phyloP scores from a whole-genome alignment of 2,113 vertebrate species.

The Eulacestoma nigropectus region DNA sequence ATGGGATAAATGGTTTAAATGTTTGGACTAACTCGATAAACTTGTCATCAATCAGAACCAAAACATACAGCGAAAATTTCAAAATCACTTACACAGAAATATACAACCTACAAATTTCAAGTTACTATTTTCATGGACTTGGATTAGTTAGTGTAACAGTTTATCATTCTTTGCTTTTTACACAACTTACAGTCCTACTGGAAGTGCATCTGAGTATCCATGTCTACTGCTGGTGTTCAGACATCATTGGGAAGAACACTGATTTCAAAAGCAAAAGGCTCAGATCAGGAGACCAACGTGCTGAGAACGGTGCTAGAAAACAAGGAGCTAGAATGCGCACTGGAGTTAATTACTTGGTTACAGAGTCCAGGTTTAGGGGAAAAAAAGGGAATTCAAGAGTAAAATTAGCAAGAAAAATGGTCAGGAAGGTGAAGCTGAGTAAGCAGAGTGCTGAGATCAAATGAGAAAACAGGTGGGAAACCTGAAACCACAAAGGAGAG shows the following conservation, averaged over 20 bases:
- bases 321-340: not conserved
- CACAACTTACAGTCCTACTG: not conserved
- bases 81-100: not conserved
- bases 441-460: not conserved
- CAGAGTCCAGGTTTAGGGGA: not conserved
- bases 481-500: not conserved
- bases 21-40: not conserved
- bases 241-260: not conserved
- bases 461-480: not conserved
- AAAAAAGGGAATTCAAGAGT: not conserved
- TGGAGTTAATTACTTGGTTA: not conserved
- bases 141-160: not conserved
- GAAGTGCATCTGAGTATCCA: not conserved
- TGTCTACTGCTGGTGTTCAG: fast-evolving
- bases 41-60: not conserved
- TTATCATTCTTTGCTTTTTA: not conserved
- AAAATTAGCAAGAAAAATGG: not conserved
- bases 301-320: not conserved
- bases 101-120: not conserved
- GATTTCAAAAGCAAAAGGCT: not conserved
- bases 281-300: not conserved
- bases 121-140: not conserved
- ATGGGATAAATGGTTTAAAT: not conserved
- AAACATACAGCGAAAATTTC: not conserved
- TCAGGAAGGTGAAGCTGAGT: not conserved